phyloP scores from a whole-genome alignment of 2,888 invertebrate species.

The Alentia gelatinosa region DNA sequence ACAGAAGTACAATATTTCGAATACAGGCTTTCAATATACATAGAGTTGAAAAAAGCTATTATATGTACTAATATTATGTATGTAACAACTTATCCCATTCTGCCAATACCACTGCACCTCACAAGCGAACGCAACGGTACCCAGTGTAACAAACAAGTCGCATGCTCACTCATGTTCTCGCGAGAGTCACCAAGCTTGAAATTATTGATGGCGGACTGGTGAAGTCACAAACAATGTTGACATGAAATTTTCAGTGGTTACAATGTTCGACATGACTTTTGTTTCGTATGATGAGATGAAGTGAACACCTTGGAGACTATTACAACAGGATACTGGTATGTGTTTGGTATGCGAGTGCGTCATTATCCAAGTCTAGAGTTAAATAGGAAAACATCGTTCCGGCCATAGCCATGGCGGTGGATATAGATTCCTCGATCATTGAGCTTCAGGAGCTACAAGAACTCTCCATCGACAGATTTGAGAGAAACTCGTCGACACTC shows the following conservation, averaged over 20 bases:
- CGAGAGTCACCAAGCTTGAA: not conserved
- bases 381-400: not conserved
- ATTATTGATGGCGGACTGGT: not conserved
- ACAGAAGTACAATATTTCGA: not conserved
- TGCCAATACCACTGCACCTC: too few relatives aligned
- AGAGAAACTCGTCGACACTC: not conserved
- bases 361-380: not conserved
- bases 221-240: not conserved
- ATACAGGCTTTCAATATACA: too few relatives aligned
- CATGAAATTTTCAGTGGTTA: not conserved
- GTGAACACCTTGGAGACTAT: not conserved
- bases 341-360: not conserved
- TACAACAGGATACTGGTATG: not conserved
- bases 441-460: conserved; percentile 53
- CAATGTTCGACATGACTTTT: not conserved
- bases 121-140: too few relatives aligned
- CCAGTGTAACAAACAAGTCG: not conserved
- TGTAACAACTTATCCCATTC: too few relatives aligned
- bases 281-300: not conserved
- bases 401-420: conserved; percentile 39
- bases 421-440: conserved; percentile 33
- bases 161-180: not conserved
- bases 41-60: too few relatives aligned
- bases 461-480: conserved; percentile 54
- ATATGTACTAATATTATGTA: too few relatives aligned